Conservation (phyloP, 2,888 invertebrate genomes). For the Esperia sulphurella region DNA sequence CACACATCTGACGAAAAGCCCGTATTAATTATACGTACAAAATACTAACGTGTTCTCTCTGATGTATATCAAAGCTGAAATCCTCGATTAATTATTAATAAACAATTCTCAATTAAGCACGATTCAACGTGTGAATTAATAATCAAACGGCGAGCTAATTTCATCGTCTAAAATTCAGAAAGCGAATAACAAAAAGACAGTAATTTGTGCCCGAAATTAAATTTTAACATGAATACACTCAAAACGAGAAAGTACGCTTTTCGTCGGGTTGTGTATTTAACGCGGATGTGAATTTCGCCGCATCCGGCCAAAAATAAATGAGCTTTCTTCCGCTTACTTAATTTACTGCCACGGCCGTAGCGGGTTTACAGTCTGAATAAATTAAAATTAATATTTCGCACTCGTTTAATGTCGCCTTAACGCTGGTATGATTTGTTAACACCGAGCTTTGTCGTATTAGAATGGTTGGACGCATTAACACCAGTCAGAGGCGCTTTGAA, state of each 20-base stretch:
- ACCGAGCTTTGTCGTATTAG: constrained; percentile 31
- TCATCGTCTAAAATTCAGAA: constrained; percentile 65
- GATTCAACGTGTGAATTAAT: constrained; percentile 55
- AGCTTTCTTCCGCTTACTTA: constrained; percentile 78
- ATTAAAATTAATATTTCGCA: constrained; percentile 74
- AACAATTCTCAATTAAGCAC: constrained; percentile 47
- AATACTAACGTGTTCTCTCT: background rate
- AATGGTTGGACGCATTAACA: background rate
- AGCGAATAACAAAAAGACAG: constrained; percentile 73
- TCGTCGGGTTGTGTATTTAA: constrained; percentile 72
- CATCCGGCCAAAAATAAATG: constrained; percentile 78
- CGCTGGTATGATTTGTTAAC: constrained; percentile 59
- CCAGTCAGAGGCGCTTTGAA: background rate
- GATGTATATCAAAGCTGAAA: constrained; percentile 13
- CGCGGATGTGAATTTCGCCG: constrained; percentile 75
- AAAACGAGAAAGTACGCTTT: constrained; percentile 59
- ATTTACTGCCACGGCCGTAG: constrained; percentile 64
- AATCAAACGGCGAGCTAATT: constrained; percentile 49
- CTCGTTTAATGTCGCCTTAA: constrained; percentile 55
- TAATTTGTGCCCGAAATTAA: constrained; percentile 69
- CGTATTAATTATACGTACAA: background rate
- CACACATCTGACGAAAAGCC: background rate
- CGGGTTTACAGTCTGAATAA: constrained; percentile 63
- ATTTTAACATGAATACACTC: constrained; percentile 73
- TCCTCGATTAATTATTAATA: constrained; percentile 50